Evolutionary conservation across 2,113 vertebrate species (phyloP), one percentile per base, ranked within the genome.

Genomic region (Eubucco bourcierii): DNA sequence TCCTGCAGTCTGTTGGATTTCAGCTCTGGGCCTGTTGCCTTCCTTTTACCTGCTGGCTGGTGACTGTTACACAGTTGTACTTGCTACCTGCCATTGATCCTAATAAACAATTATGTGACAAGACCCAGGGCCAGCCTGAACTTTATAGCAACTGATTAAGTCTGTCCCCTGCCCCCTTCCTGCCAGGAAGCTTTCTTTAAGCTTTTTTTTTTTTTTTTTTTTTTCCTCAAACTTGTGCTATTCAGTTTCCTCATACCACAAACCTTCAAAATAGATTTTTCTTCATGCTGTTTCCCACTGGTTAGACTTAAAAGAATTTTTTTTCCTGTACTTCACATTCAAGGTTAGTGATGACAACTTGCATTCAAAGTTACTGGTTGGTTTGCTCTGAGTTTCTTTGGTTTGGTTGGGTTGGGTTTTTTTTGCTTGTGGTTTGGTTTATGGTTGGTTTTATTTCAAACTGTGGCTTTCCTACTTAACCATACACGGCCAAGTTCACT

Each of bases 401-500:
- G 20, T 34, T 59, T 52, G 27, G 29, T 47, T 31, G 29, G 25
- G 33, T 2, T n/a, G n/a, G n/a, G n/a, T n/a, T n/a, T 7, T 46
- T 17, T 74, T 64, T 46, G 7, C 34, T 44, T 52, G 11, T 24
- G 50, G 23, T 59, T 59, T n/a, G 23, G 12, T n/a, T 44, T 47
- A 20, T 37, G 4, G 12, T 60, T 9, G 14, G 4, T 21, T 33
- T 13, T 33, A 11, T 72, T 27, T 41, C 11, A 27, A 59, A 56
- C 31, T 31, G 2, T 67, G 56, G 18, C 14, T 63, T 1, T 79
- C 71, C 3, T 81, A 4, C 15, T 15, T 71, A 1, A 41, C 44
- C 28, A 11, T 4, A 4, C 9, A 19, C 2, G 1, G 3, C 34
- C 33, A 3, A 20, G 24, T 39, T 80, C 17, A 2, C 13, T 61